A percentile compares a stretch with the other conserved stretches of the same genome.
Conservation (phyloP, 2,888 invertebrate genomes). For the Hyposoter dolosus region DNA sequence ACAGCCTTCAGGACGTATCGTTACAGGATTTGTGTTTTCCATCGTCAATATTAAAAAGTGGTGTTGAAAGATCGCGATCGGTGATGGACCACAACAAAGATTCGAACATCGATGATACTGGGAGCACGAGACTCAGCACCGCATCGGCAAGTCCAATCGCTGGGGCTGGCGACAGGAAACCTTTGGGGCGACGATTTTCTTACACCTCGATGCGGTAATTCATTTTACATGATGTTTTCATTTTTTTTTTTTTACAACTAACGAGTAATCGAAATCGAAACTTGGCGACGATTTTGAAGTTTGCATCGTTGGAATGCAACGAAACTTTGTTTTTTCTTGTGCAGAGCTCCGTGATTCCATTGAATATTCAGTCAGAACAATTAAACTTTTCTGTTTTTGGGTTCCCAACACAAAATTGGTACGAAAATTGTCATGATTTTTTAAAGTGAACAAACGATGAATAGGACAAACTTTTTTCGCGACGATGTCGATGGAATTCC, state of each 20-base stretch:
- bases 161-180: slow-evolving; percentile 83
- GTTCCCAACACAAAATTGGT: too few relatives aligned
- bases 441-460: too few relatives aligned
- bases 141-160: slow-evolving; percentile 84
- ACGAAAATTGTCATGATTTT: too few relatives aligned
- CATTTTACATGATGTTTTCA: slow-evolving; percentile 62
- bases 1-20: slow-evolving; percentile 91
- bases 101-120: slow-evolving; percentile 74
- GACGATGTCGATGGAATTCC: too few relatives aligned
- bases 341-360: too few relatives aligned
- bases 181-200: slow-evolving; percentile 87
- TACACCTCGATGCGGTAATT: slow-evolving; percentile 87
- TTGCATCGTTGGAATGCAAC: too few relatives aligned
- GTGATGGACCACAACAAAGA: slow-evolving; percentile 81
- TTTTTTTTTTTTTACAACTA: slow-evolving; percentile 19
- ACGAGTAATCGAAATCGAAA: too few relatives aligned
- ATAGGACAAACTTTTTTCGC: too few relatives aligned
- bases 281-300: neutral
- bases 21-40: slow-evolving; percentile 87
- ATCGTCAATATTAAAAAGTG: slow-evolving; percentile 74
- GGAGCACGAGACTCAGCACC: slow-evolving; percentile 78
- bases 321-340: too few relatives aligned
- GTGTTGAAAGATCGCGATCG: slow-evolving; percentile 82
- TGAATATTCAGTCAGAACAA: too few relatives aligned
- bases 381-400: too few relatives aligned